Conservation (phyloP, 2,797 vertebrate species). For the Scolopax bukidnonensis region DNA sequence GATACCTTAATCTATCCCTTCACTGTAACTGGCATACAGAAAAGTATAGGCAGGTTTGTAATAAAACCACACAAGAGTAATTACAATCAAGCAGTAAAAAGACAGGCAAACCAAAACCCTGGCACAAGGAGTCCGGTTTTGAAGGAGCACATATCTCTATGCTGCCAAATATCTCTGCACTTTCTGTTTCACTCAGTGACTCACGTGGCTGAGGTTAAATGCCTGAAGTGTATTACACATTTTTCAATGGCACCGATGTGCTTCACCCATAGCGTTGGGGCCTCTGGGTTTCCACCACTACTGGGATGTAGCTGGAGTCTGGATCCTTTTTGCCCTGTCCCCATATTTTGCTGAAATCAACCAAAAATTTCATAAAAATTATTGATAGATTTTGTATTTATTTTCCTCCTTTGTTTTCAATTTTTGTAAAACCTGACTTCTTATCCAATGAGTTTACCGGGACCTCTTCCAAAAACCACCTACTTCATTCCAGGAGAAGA, state of each 20-base stretch:
- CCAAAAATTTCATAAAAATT: neutral
- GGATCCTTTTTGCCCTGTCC: neutral
- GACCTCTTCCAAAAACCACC: neutral
- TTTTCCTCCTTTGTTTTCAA: neutral
- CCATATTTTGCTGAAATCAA: neutral
- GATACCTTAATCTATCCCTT: neutral
- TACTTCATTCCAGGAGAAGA: neutral
- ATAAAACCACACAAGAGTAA: neutral
- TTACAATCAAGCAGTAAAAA: neutral
- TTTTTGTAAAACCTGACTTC: neutral
- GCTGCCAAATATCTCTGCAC: neutral
- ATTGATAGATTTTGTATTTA: neutral
- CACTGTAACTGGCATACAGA: neutral
- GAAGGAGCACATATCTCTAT: neutral
- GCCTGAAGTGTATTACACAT: neutral
- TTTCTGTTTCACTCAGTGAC: neutral
- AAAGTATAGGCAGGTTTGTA: neutral
- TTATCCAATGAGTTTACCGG: neutral
- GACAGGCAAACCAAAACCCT: neutral
- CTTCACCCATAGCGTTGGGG: neutral
- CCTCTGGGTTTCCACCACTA: neutral
- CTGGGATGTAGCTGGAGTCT: neutral
- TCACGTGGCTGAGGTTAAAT: neutral
- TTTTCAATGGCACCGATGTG: neutral
- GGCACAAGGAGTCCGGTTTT: neutral